A percentile compares a stretch with the other conserved stretches of the same genome.
These are phyloP conservation scores for Phalanger gymnotis DNA, from an alignment of 2,797 vertebrate genomes.

Conservation along the genomic window DNA sequence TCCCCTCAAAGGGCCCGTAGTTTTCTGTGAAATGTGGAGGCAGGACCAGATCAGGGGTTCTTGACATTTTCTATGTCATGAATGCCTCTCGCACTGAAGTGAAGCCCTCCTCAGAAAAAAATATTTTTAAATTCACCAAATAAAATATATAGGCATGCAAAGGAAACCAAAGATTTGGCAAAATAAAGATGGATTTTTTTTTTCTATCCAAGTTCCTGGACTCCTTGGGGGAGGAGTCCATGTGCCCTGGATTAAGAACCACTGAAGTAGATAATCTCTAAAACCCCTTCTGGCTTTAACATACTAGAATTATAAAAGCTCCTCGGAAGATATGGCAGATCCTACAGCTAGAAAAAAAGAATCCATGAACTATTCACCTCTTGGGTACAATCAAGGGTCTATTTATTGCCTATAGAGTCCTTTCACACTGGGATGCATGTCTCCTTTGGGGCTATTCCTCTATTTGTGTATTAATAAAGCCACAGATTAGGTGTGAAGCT, in stretches of 20 bases:
- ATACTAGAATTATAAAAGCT: slow-evolving; percentile 1
- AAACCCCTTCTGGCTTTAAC: background rate
- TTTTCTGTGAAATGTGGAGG: background rate
- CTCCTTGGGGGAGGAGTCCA: background rate
- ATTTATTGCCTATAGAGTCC: background rate
- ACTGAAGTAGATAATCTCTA: background rate
- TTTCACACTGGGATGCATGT: slow-evolving; percentile 11
- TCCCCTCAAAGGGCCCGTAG: background rate
- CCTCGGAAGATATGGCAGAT: slow-evolving; percentile 6
- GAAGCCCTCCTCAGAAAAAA: background rate
- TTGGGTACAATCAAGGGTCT: background rate
- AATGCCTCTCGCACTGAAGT: background rate
- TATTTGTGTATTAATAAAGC: slow-evolving; percentile 21
- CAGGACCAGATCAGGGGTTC: background rate
- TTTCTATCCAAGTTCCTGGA: background rate
- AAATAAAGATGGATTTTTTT: background rate
- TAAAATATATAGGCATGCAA: background rate
- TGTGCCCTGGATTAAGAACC: slow-evolving; percentile 15
- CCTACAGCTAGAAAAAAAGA: slow-evolving; percentile 21
- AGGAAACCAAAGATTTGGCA: slow-evolving; percentile 1
- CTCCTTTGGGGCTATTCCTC: background rate
- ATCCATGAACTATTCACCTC: slow-evolving; percentile 10
- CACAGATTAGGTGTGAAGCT: slow-evolving; percentile 7
- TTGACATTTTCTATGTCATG: background rate
- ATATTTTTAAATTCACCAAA: too few species aligned